Evolutionary conservation across 2,797 vertebrate genomes (phyloP), one percentile per base, ranked within the genome.

Genomic region (Sebastes steindachneri): DNA sequence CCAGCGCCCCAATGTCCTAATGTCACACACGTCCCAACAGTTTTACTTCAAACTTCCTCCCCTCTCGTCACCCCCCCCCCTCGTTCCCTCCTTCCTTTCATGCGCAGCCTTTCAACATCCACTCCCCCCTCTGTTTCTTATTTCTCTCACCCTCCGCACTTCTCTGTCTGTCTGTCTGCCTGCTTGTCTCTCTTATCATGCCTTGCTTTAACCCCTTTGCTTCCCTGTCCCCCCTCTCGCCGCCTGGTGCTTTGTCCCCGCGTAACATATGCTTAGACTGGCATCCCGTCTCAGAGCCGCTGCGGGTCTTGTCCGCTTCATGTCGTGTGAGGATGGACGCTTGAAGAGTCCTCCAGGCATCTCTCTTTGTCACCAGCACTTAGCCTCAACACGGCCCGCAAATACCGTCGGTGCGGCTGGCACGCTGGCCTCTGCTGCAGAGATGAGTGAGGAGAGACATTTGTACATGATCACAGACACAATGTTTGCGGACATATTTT

Each of bases 1-100:
- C 90, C 81, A 84, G 88, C 85, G 89, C 90, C 88, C 83, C 91
- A 85, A 85, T 87, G 92, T 92, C 92, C 93, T 92, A 93, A 94
- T 95, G 94, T 94, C 95, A 95, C 94, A 94, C 92, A 93, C 59
- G 93, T 95, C 95, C 92, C 83, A 92, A 90, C 90, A 84, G 80
- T 83, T 95, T 94, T 93, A 79, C 90, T 89, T 95, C 93, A 95
- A 93, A 93, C 86, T 79, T 92, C 81, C 87, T 87, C 79, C 80
- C 71, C 74, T 77, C 77, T 83, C 72, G 54, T 67, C 74, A 73
- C 77, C 87, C 60, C 73, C 77, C 75, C 70, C 77, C 71, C 65
- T 65, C 2, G 10, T 82, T 73, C 87, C 85, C 79, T 80, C 86
- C 79, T 78, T 74, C 77, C 77, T 89, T 71, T 91, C 82, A 91